Conservation (phyloP, 1,140 invertebrate species). For the Luehdorfia chinensis region DNA sequence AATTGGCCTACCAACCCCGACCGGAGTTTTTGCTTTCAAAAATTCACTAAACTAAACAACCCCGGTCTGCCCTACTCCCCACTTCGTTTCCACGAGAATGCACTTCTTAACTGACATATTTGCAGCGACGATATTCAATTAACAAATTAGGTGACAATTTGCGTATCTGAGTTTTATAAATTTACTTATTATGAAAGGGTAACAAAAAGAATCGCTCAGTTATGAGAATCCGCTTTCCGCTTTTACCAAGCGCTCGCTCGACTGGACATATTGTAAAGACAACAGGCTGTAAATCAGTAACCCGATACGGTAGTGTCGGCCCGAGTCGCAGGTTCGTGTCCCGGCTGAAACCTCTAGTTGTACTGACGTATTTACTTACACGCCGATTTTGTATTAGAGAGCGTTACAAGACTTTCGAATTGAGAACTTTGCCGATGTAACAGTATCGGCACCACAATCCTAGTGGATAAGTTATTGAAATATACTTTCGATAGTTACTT, state of each 20-base stretch:
- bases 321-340: constrained; percentile 28
- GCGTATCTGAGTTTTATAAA: too few relatives aligned
- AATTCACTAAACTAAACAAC: too few relatives aligned
- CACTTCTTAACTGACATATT: too few relatives aligned
- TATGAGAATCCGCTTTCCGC: constrained; percentile 1
- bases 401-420: constrained; percentile 18
- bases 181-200: too few relatives aligned
- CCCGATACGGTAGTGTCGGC: constrained; percentile 44
- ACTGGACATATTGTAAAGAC: constrained; percentile 25
- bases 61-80: too few relatives aligned
- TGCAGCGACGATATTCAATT: too few relatives aligned
- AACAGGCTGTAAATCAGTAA: constrained; percentile 41
- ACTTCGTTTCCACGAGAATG: too few relatives aligned
- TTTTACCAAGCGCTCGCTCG: constrained; percentile 8
- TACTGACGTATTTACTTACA: constrained; percentile 36
- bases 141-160: too few relatives aligned
- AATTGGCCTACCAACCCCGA: too few relatives aligned
- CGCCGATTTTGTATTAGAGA: constrained; percentile 19
- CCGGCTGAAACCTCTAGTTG: constrained; percentile 21
- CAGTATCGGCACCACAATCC: constrained; percentile 21
- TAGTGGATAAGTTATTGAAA: constrained; percentile 16
- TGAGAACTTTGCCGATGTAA: constrained; percentile 10
- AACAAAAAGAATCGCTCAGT: too few relatives aligned
- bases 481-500: too few relatives aligned
- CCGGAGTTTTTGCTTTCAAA: too few relatives aligned